phyloP scores from a whole-genome alignment of 2,888 invertebrate species.

The Euzophera pinguis region DNA sequence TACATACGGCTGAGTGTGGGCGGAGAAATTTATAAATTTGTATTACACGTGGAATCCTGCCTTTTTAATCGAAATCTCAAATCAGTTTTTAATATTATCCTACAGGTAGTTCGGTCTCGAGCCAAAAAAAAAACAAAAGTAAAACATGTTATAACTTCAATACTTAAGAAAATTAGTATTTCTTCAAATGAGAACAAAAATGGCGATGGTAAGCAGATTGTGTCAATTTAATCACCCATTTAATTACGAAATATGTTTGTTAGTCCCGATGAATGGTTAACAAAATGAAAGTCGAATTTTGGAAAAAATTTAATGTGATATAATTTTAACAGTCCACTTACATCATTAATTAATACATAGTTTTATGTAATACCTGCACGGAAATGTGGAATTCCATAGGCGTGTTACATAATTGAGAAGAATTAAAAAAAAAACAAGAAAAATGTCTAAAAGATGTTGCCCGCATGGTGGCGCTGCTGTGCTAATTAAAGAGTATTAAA shows the following conservation, averaged over 20 bases:
- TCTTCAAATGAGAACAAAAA: slow-evolving; percentile 26
- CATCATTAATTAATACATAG: slow-evolving; percentile 37
- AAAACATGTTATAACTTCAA: neutral
- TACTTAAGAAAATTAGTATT: slow-evolving; percentile 18
- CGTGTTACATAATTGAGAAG: neutral
- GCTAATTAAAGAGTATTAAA: too few relatives aligned
- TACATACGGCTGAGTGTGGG: too few relatives aligned
- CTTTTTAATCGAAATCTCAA: too few relatives aligned
- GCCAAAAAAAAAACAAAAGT: neutral
- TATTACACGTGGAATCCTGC: too few relatives aligned
- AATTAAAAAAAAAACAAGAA: too few relatives aligned
- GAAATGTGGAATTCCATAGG: slow-evolving; percentile 20
- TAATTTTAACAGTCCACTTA: slow-evolving; percentile 75
- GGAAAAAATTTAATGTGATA: slow-evolving; percentile 67
- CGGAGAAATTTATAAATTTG: too few relatives aligned
- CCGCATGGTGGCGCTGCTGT: too few relatives aligned
- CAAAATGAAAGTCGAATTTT: slow-evolving; percentile 57
- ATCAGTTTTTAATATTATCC: too few relatives aligned
- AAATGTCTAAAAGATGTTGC: too few relatives aligned
- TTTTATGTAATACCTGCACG: slow-evolving; percentile 32
- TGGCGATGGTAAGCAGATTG: slow-evolving; percentile 65
- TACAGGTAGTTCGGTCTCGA: neutral
- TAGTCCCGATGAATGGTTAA: slow-evolving; percentile 31
- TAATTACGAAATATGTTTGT: slow-evolving; percentile 29
- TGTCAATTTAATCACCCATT: slow-evolving; percentile 67